Conservation (phyloP, 2,888 invertebrate genomes). For the Ochropacha duplaris region DNA sequence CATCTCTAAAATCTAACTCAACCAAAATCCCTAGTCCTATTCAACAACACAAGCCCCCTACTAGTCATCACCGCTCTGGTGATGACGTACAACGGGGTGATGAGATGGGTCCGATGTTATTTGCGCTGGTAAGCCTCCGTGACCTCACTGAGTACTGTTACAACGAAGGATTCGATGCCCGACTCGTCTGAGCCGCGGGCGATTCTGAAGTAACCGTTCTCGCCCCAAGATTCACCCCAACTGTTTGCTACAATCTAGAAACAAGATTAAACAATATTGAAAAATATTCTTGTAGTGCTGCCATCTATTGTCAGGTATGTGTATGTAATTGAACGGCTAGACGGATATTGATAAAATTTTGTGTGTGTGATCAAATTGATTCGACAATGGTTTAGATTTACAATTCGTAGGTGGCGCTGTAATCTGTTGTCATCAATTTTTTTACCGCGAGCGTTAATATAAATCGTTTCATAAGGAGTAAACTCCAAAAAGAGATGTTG, state of each 20-base stretch:
- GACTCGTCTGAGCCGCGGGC: slow-evolving; percentile 92
- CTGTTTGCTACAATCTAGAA: slow-evolving; percentile 95
- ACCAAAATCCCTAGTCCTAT: slow-evolving; percentile 61
- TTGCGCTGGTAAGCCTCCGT: slow-evolving; percentile 61
- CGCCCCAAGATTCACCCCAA: slow-evolving; percentile 97
- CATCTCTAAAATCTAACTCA: slow-evolving; percentile 22
- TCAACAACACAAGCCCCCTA: slow-evolving; percentile 52
- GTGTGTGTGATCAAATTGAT: too few species aligned
- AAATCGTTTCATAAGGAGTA: too few species aligned
- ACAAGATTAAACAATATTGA: slow-evolving; percentile 10
- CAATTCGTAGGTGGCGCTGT: too few species aligned
- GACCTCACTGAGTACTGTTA: slow-evolving; percentile 89
- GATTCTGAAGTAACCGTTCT: slow-evolving; percentile 95
- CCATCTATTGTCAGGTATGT: too few species aligned
- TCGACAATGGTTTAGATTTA: too few species aligned
- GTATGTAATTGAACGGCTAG: too few species aligned
- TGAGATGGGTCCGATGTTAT: slow-evolving; percentile 59
- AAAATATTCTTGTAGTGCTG: too few species aligned
- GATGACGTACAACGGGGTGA: slow-evolving; percentile 59
- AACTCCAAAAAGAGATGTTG: too few species aligned
- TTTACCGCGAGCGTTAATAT: too few species aligned
- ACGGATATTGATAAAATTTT: too few species aligned
- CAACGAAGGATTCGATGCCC: slow-evolving; percentile 94
- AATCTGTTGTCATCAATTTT: too few species aligned
- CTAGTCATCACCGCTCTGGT: slow-evolving; percentile 52